Evolutionary conservation across 2,797 vertebrate species (phyloP).

Genomic region (Poecilia wingei): DNA sequence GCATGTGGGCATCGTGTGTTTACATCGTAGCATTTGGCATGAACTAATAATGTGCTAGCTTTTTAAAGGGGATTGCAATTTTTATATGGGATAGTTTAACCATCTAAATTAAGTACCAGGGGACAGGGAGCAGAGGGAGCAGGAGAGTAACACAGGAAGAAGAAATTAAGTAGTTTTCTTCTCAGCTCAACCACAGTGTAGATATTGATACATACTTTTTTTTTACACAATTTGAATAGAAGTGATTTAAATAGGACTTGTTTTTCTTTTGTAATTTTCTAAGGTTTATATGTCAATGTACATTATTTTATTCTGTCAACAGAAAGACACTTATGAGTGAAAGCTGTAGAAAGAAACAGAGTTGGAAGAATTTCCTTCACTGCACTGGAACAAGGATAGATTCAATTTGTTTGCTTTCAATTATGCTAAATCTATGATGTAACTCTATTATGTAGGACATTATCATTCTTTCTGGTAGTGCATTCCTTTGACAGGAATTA

Average conservation of each 20-base stretch:
- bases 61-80: not conserved
- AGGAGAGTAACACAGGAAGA: not conserved
- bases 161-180: not conserved
- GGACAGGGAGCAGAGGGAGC: not conserved
- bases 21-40: not conserved
- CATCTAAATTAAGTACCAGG: not conserved
- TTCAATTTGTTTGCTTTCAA: not conserved
- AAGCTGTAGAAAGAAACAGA: not conserved
- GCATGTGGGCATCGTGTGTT: not conserved
- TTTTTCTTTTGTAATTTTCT: not conserved
- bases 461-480: not conserved
- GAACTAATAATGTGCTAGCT: not conserved
- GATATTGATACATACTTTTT: not conserved
- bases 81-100: not conserved
- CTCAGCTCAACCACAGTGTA: not conserved
- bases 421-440: not conserved
- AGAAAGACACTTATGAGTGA: not conserved
- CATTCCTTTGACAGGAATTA: constrained; percentile 18
- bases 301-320: not conserved
- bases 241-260: not conserved
- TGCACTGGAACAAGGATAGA: not conserved
- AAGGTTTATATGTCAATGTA: not conserved
- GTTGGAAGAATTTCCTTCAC: not conserved
- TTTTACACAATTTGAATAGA: not conserved
- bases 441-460: constrained; percentile 5